Conservation (phyloP, 2,888 invertebrate species). For the Aethes cnicana region DNA sequence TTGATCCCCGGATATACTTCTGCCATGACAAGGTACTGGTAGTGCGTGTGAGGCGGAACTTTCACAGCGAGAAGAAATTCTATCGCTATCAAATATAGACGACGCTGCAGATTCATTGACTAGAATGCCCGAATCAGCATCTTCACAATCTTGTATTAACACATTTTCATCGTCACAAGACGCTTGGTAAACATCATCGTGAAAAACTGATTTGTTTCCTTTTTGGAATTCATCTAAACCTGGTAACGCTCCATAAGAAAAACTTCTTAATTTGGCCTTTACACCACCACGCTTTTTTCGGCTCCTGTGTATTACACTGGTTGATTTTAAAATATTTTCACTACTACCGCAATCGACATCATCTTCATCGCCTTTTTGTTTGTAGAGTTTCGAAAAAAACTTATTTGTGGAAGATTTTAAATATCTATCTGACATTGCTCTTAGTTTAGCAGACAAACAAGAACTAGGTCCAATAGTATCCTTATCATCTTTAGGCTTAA, state of each 20-base stretch:
- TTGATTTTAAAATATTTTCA: slow-evolving; percentile 59
- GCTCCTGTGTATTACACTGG: slow-evolving; percentile 57
- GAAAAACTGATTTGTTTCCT: slow-evolving; percentile 83
- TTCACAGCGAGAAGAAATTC: slow-evolving; percentile 78
- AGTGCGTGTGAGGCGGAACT: slow-evolving; percentile 76
- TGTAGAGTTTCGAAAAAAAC: slow-evolving; percentile 86
- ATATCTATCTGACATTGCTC: slow-evolving; percentile 88
- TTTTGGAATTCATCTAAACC: slow-evolving; percentile 87
- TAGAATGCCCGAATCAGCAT: slow-evolving; percentile 89
- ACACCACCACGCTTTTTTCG: slow-evolving; percentile 70
- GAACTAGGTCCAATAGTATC: slow-evolving; percentile 80
- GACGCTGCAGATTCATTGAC: slow-evolving; percentile 88
- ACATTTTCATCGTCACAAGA: slow-evolving; percentile 80
- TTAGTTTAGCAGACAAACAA: slow-evolving; percentile 86
- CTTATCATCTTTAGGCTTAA: slow-evolving; percentile 70
- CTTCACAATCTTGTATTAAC: slow-evolving; percentile 84
- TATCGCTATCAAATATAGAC: slow-evolving; percentile 83
- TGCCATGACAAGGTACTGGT: slow-evolving; percentile 65
- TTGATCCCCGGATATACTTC: slow-evolving; percentile 78
- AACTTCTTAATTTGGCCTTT: slow-evolving; percentile 84
- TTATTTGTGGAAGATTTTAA: slow-evolving; percentile 86
- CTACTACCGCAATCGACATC: slow-evolving; percentile 49
- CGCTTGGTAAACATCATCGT: slow-evolving; percentile 80
- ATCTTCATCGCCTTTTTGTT: slow-evolving; percentile 67
- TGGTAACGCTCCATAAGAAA: slow-evolving; percentile 88